These are phyloP conservation scores for Thymallus thymallus DNA, from an alignment of 2,113 vertebrate species.

Conservation along the genomic window DNA sequence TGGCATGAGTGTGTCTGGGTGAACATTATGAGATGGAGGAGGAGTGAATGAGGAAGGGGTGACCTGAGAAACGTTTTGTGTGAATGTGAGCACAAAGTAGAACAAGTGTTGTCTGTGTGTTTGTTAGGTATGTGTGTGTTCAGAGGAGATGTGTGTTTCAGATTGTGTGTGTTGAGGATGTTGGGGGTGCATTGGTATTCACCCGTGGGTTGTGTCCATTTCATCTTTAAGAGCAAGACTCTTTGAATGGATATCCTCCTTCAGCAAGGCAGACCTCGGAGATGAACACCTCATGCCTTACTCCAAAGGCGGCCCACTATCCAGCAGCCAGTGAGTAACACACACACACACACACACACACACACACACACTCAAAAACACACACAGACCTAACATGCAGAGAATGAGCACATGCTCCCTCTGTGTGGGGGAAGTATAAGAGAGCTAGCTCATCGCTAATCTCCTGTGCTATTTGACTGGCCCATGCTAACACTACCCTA, in stretches of 20 bases:
- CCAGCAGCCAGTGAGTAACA: slow-evolving; percentile 77
- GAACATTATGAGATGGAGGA: background rate
- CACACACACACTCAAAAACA: background rate
- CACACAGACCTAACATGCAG: background rate
- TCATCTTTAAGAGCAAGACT: slow-evolving; percentile 76
- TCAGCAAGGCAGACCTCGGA: slow-evolving; percentile 77
- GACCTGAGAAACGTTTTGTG: background rate
- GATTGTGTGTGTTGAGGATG: background rate
- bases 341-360: slow-evolving; percentile 35
- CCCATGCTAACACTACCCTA: slow-evolving; percentile 14
- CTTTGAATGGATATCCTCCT: slow-evolving; percentile 83
- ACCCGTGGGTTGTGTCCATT: slow-evolving; percentile 63
- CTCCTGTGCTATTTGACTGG: background rate
- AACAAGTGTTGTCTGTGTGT: background rate
- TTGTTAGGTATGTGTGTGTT: slow-evolving; percentile 1
- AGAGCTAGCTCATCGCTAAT: background rate
- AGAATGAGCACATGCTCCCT: no score
- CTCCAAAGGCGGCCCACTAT: slow-evolving; percentile 74
- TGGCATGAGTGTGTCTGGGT: background rate
- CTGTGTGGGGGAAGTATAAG: background rate
- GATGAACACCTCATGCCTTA: slow-evolving; percentile 75
- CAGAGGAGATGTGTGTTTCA: background rate
- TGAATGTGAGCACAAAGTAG: background rate
- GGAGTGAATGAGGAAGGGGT: background rate
- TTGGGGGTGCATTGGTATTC: slow-evolving; percentile 31